Percentiles rank a stretch among this genome's conserved stretches.
These are phyloP conservation scores for Sarcophaga peregrina DNA, from an alignment of 1,140 invertebrate genomes.

Conservation along the genomic window DNA sequence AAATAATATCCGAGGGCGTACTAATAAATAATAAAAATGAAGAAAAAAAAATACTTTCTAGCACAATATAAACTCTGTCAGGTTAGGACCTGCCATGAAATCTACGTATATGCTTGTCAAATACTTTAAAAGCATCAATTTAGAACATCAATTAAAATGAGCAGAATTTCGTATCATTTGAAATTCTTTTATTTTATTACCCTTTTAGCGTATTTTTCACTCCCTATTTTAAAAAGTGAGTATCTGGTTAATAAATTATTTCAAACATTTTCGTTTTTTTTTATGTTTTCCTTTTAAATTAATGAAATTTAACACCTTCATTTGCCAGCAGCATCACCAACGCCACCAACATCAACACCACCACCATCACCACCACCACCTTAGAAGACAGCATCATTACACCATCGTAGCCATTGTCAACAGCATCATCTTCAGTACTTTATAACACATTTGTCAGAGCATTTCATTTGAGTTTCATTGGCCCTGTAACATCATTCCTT, in stretches of 20 bases:
- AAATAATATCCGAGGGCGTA: too few species aligned
- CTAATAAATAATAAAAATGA: too few species aligned
- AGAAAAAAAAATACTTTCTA: too few species aligned
- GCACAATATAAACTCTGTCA: too few species aligned
- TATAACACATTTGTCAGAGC: not conserved
- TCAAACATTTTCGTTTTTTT: not conserved
- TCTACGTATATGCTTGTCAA: too few species aligned
- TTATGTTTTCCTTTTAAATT: not conserved
- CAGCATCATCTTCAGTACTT: too few species aligned
- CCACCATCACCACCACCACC: not conserved
- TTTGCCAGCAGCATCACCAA: not conserved
- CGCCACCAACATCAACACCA: not conserved
- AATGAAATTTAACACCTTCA: slow-evolving; percentile 10
- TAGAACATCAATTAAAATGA: too few species aligned
- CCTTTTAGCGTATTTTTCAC: not conserved
- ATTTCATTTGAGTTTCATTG: not conserved
- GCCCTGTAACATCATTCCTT: not conserved
- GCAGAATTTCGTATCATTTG: not conserved
- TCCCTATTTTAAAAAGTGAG: not conserved
- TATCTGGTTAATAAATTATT: slow-evolving; percentile 6
- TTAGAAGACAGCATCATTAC: not conserved
- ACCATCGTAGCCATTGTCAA: not conserved
- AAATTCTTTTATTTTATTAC: not conserved
- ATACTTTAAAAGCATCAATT: too few species aligned
- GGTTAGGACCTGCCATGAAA: too few species aligned